Percentiles rank a stretch among this genome's conserved stretches.
phyloP scores from a whole-genome alignment of 2,888 invertebrate genomes.

The Agrochola lota region DNA sequence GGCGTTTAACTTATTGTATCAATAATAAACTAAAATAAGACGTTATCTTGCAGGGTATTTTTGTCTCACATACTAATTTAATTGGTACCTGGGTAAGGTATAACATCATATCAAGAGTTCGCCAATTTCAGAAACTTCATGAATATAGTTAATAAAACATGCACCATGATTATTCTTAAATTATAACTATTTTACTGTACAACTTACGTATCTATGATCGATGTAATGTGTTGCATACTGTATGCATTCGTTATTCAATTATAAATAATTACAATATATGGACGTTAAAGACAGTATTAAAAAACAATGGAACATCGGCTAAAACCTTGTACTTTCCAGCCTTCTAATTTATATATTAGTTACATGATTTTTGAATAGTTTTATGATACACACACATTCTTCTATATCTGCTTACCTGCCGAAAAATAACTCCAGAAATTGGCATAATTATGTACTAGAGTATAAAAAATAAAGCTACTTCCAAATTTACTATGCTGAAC shows the following conservation, averaged over 20 bases:
- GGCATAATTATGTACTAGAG: conserved; percentile 25
- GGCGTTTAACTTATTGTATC: neutral
- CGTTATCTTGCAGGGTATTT: neutral
- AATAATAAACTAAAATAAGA: conserved; percentile 15
- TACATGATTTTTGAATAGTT: conserved; percentile 24
- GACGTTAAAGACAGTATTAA: conserved; percentile 54
- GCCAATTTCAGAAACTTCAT: conserved; percentile 45
- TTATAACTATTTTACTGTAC: conserved; percentile 82
- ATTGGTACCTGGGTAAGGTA: conserved; percentile 20
- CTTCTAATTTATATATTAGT: conserved; percentile 14
- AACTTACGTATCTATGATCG: conserved; percentile 82
- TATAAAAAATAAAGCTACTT: conserved; percentile 49
- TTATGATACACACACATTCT: conserved; percentile 24
- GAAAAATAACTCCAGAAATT: conserved; percentile 27
- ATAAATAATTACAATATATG: conserved; percentile 51
- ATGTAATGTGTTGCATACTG: conserved; percentile 61
- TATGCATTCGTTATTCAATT: conserved; percentile 52
- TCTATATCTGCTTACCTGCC: conserved; percentile 22
- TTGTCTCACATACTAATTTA: neutral
- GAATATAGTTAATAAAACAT: conserved; percentile 46
- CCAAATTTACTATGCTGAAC: conserved; percentile 17
- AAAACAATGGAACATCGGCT: conserved; percentile 42
- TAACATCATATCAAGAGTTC: conserved; percentile 43
- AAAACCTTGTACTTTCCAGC: conserved; percentile 47
- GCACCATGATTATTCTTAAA: conserved; percentile 80